These are phyloP conservation scores for Nesoenas mayeri DNA, from an alignment of 2,113 vertebrate species.

Conservation along the genomic window DNA sequence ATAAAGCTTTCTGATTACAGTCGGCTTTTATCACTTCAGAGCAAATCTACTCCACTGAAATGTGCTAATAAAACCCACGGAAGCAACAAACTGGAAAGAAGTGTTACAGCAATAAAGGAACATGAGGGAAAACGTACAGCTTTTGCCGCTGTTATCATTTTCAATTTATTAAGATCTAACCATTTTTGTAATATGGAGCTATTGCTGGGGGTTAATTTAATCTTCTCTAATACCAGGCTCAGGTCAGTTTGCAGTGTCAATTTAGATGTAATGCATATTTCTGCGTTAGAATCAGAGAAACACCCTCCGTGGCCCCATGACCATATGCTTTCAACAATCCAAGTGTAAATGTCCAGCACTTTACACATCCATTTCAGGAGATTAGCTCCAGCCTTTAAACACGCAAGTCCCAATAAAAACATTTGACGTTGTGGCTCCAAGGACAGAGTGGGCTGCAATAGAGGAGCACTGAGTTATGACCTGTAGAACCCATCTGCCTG, in stretches of 20 bases:
- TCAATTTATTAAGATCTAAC: conserved; percentile 72
- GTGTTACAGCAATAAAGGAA: conserved; percentile 70
- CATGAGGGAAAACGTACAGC: conserved; percentile 57
- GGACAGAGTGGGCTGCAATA: not conserved
- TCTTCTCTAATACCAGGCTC: conserved; percentile 60
- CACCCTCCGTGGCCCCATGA: conserved; percentile 8
- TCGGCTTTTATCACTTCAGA: conserved; percentile 60
- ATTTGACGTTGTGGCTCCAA: not conserved
- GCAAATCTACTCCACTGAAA: conserved; percentile 69
- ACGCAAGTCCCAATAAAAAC: not conserved
- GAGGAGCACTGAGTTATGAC: not conserved
- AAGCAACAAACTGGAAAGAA: conserved; percentile 62
- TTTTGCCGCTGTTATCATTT: conserved; percentile 67
- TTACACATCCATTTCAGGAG: not conserved
- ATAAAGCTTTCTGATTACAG: conserved; percentile 62
- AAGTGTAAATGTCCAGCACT: conserved; percentile 35
- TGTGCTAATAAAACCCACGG: conserved; percentile 67
- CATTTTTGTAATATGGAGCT: conserved; percentile 61
- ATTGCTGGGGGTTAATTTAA: conserved; percentile 74
- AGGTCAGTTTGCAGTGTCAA: conserved; percentile 55
- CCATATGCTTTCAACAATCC: conserved; percentile 57
- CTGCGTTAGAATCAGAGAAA: conserved; percentile 24
- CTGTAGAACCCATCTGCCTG: not conserved
- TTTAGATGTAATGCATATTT: conserved; percentile 60
- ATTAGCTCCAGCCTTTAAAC: conserved; percentile 56